phyloP scores from a whole-genome alignment of 1,140 invertebrate genomes.

The Nilaparvata lugens region DNA sequence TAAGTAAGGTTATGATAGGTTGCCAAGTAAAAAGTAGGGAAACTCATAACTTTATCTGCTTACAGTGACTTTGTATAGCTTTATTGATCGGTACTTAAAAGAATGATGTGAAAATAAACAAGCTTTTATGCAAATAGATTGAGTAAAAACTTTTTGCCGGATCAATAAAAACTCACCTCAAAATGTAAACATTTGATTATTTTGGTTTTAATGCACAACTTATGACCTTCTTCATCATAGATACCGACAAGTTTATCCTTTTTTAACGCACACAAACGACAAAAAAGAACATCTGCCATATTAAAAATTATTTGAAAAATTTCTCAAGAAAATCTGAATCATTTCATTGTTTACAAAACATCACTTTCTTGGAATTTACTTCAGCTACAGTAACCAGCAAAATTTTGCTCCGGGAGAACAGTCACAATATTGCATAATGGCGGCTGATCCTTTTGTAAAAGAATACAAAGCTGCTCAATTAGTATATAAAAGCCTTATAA shows the following conservation, averaged over 20 bases:
- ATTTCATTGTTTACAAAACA: slow-evolving; percentile 13
- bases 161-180: slow-evolving; percentile 30
- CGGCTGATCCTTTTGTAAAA: too few species aligned
- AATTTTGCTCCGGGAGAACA: slow-evolving; percentile 1
- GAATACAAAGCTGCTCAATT: too few species aligned
- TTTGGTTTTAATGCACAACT: slow-evolving; percentile 36
- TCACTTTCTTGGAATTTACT: background rate
- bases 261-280: slow-evolving; percentile 22
- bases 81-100: too few species aligned
- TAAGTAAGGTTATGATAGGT: too few species aligned
- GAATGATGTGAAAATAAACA: too few species aligned
- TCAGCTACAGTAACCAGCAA: slow-evolving; percentile 14
- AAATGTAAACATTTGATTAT: slow-evolving; percentile 41
- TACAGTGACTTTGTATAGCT: too few species aligned
- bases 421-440: too few species aligned
- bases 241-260: slow-evolving; percentile 28
- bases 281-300: slow-evolving; percentile 12
- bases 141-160: background rate
- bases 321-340: background rate
- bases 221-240: slow-evolving; percentile 38
- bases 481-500: too few species aligned
- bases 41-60: too few species aligned
- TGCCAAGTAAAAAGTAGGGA: too few species aligned
- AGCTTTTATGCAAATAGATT: too few species aligned
- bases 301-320: background rate